Base-by-base conservation (phyloP, 1,140 invertebrate genomes). In the Centruroides sculpturatus region DNA sequence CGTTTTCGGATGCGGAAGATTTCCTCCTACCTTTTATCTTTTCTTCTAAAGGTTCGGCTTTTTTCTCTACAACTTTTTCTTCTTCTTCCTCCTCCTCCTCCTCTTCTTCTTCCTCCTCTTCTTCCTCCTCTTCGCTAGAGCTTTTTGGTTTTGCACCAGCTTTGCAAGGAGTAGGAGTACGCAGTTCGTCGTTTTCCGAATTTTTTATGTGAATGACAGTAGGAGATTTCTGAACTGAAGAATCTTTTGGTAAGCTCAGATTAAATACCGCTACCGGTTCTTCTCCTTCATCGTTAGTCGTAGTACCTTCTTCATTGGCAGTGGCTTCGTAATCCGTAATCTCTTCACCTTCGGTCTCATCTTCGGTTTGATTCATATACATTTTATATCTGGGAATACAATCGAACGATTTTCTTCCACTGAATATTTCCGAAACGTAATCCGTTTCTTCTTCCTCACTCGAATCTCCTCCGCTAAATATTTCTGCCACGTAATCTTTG, bases 131-230 rank as follows among this genome's bases (percentile, higher is more conserved):
- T 41, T 62, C 64, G 12, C 53, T 59, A 2, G 55, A 56, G 12
- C 47, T 46, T 50, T 61, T 56, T 50, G 64, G 62, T 47, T 59
- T 64, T 4, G 59, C 51, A 49, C 57, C 60, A 10, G 54, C 34
- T 35, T 23, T 35, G 11, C n/a, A 13, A 12, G 56, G 34, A 41
- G 11, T 12, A 11, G n/a, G 8, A 10, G 41, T 9, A 13, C 9
- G n/a, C 9, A n/a, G 11, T 23, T 35, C 57, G 9, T 51, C 49
- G 47, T 62, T 57, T 48, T 59, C 46, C 6, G 55, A 46, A 12
- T 63, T 61, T 36, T 60, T 59, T 5, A 65, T 58, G 35, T 59
- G 60, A n/a, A 59, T 64, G 13, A 60, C 63, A 3, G 56, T 62
- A 9, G 56, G 50, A 7, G 59, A 61, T 47, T 57, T 64, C 36